These are phyloP conservation scores for Spilosoma lubricipeda DNA, from an alignment of 2,888 invertebrate genomes.

Conservation along the genomic window DNA sequence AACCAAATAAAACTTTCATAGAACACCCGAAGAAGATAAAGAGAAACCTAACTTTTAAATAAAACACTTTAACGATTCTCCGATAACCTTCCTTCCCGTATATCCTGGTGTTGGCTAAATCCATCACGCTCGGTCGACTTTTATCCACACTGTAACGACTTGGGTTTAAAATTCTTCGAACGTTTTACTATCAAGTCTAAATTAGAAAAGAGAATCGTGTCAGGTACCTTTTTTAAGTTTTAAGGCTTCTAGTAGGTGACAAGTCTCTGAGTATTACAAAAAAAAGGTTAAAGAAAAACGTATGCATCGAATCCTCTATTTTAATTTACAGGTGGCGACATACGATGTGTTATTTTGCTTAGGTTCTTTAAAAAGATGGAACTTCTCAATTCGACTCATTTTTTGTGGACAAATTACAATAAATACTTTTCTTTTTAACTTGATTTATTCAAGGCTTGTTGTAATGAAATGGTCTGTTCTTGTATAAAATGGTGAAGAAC, in stretches of 20 bases:
- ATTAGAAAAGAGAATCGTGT: neutral
- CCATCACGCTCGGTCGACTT: neutral
- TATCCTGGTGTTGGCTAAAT: constrained; percentile 1
- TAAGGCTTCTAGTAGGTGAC: neutral
- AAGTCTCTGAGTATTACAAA: neutral
- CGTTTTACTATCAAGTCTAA: neutral
- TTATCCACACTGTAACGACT: neutral
- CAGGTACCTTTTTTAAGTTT: neutral
- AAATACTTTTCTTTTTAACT: neutral
- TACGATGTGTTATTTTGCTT: no score
- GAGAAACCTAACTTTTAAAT: neutral
- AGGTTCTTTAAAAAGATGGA: neutral
- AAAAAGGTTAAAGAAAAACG: no score
- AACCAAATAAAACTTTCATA: constrained; percentile 11
- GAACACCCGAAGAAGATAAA: neutral
- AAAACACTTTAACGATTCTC: constrained; percentile 4
- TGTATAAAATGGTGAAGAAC: no score
- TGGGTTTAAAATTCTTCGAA: neutral
- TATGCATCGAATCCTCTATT: neutral
- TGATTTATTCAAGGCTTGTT: no score
- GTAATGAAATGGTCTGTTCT: no score
- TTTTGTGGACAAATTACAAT: neutral
- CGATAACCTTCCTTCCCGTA: neutral
- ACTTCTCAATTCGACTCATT: neutral
- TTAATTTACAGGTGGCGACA: neutral